Evolutionary conservation across 2,113 vertebrate genomes (phyloP), one percentile per base, ranked within the genome.

Genomic region (Symphodus melops): DNA sequence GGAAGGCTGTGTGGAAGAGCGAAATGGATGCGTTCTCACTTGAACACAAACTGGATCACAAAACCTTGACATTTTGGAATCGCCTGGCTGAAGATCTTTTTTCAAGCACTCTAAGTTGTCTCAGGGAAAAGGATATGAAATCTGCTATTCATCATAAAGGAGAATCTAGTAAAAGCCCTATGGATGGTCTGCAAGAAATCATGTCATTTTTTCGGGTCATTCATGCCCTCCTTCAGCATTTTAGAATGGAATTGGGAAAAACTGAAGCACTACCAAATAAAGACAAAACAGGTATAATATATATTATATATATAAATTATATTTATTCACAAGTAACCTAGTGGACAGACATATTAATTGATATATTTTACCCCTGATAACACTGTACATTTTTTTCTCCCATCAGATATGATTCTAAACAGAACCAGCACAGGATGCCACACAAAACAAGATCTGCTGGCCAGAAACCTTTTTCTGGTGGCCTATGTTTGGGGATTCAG

Each of bases 401-500:
- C 23, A 57, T 23, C 58, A 86, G 76, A 59, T 76, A 14, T 3
- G n/a, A 1, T 9, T 8, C 17, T 48, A 11, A 19, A 55, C 49
- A 64, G 9, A 56, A 44, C 42, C 10, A 33, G 19, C 60, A 54
- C 33, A 57, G 71, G 75, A 28, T 20, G 20, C 37, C 55, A 54
- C 13, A 51, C 44, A 23, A 68, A 78, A 42, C 58, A 77, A 52
- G 51, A 85, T 3, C 49, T 88, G 41, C 82, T 93, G 13, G 62
- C 72, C 64, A 77, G 89, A 82, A 94, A 93, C 82, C 74, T 94
- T 75, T 96, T 97, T 79, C 77, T 95, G 23, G 86, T 95, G 44
- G 94, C 96, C 52, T 94, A 94, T 66, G 86, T 96, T 65, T 97
- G 96, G 96, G 94, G 95, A 33, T 97, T 97, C 85, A 93, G 95